Conservation (phyloP, 2,888 invertebrate genomes). For the Orthosia gracilis region DNA sequence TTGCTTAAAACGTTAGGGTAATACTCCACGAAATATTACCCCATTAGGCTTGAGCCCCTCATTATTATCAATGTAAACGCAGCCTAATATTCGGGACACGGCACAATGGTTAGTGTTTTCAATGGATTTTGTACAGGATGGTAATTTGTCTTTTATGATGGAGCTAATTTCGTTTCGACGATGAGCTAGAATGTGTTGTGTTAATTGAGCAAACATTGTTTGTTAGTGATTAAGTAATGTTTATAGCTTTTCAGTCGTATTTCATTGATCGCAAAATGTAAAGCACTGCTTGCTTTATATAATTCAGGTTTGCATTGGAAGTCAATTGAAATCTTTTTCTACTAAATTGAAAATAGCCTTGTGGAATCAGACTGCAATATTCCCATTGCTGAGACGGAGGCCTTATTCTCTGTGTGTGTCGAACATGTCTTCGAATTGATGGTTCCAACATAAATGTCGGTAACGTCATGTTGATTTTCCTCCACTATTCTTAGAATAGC, state of each 20-base stretch:
- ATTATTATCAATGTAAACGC: conserved; percentile 21
- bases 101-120: conserved; percentile 13
- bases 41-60: conserved; percentile 9
- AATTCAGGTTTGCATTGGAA: too few relatives aligned
- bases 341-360: too few relatives aligned
- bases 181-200: not conserved
- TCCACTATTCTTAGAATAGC: too few relatives aligned
- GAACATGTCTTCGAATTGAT: too few relatives aligned
- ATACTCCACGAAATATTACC: conserved; percentile 14
- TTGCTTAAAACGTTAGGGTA: not conserved
- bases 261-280: not conserved
- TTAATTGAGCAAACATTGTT: not conserved
- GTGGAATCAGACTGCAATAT: too few relatives aligned
- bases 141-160: conserved; percentile 5
- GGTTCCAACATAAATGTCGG: too few relatives aligned
- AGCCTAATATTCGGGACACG: conserved; percentile 7
- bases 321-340: too few relatives aligned
- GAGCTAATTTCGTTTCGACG: not conserved
- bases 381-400: too few relatives aligned
- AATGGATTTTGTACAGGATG: conserved; percentile 17
- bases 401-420: too few relatives aligned
- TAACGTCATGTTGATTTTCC: too few relatives aligned
- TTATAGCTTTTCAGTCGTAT: not conserved
- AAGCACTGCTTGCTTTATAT: too few relatives aligned
- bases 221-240: too few relatives aligned